Evolutionary conservation across 2,797 vertebrate genomes (phyloP), one percentile per base, ranked within the genome.

Genomic region (Thunnus albacares): DNA sequence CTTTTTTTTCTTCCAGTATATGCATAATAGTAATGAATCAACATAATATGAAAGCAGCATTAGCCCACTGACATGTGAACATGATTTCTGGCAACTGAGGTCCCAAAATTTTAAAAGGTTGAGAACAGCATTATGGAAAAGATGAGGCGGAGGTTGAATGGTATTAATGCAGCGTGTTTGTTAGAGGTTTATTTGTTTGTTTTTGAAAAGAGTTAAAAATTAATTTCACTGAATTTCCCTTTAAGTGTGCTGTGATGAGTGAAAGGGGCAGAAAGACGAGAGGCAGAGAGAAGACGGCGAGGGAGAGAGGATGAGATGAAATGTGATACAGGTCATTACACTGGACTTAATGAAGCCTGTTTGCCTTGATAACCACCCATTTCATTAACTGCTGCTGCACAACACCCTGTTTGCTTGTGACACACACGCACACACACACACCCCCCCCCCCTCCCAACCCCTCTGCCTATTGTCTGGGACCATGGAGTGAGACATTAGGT

Each of bases 321-420:
- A 83, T 78, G 88, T 77, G 82, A 87, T 86, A 88, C 87, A 88
- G 87, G 90, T 89, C 90, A 90, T 93, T 93, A 91, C 43, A 55
- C 87, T 81, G 84, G 82, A 84, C 79, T 87, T 90, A 92, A 92
- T 92, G 89, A 90, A 89, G 81, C 89, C 85, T 84, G 86, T 86
- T 89, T 81, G 82, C 76, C 71, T 90, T 90, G 85, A 90, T 92
- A 90, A 85, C 77, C 84, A 90, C 82, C 85, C 85, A 88, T 90
- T 90, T 83, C 87, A 92, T 92, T 90, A 86, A 74, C 69, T 43
- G 71, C 81, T 75, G 67, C 75, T 75, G 60, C 76, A 80, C 75
- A 87, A 87, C 80, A 82, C 64, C 58, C 63, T 74, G 79, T 87
- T 83, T 81, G 51, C 69, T 78, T 4, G 0, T 75, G 57, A 72